Base-by-base conservation (phyloP, 2,797 vertebrate species). In the Labeo calbasu region DNA sequence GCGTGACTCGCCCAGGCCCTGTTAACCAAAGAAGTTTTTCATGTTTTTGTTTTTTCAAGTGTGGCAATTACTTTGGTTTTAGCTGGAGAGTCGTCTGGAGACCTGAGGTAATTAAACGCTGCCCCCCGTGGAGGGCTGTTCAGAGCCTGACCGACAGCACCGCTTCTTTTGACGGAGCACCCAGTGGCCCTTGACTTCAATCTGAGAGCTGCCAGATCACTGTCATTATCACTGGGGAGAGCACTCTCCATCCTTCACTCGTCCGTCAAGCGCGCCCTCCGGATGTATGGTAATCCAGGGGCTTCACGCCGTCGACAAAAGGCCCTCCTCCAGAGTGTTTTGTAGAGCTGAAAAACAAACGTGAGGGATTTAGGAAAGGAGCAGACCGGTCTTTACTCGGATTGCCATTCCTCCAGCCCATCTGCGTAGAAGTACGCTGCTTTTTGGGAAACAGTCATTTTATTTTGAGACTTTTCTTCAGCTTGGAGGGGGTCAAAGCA, bases 181-280 rank as follows among this genome's bases (percentile, higher is more conserved):
- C 89, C 85, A 88, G 88, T 85, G 84, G 84, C 87, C 76, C 84
- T 92, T 93, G 87, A 91, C 89, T 89, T 89, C 80, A 88, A 77
- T 88, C 81, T 84, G 83, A 88, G 85, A 88, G 88, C 91, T 91
- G 90, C 85, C 90, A 82, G 79, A 82, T 83, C 84, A 77, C 76
- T 81, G 83, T 88, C 82, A 79, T 89, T 84, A 63, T 83, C 87
- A 87, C 90, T 89, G 88, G 91, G 91, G 61, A 85, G 86, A 92
- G 90, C 40, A 88, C 88, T 91, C 92, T 93, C 13, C 12, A 87
- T 91, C 77, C 81, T 81, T 86, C 79, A 77, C 79, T 78, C 36
- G 73, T 77, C 86, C 68, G 77, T 86, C 66, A 77, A 51, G 75
- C 82, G 36, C 81, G 84, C 79, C 85, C 79, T 86, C 77, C 79